Conservation (phyloP, 2,113 vertebrate species). For the Festucalex cinctus region DNA sequence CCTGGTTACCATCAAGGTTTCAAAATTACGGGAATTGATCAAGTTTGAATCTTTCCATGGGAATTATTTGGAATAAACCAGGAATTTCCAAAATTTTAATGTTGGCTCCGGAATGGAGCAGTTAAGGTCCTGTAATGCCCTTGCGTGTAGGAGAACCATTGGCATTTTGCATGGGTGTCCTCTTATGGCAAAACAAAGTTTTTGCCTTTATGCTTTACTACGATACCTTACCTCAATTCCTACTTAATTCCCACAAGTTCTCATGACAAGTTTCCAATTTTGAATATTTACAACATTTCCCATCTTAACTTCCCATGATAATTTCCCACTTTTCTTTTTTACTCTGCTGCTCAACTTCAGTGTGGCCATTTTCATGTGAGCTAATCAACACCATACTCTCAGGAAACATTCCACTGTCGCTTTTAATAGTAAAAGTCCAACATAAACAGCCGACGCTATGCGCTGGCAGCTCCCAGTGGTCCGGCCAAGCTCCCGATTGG, state of each 20-base stretch:
- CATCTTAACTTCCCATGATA: neutral
- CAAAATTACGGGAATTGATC: neutral
- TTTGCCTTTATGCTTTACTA: no score
- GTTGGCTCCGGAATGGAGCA: neutral
- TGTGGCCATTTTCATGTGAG: neutral
- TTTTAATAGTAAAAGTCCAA: conserved; percentile 50
- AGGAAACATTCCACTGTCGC: conserved; percentile 51
- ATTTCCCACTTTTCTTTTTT: neutral
- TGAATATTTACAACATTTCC: neutral
- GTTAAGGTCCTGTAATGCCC: no score
- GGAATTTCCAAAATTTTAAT: neutral
- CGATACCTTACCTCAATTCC: neutral
- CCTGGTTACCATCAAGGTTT: conserved; percentile 10
- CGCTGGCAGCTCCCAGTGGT: conserved; percentile 44
- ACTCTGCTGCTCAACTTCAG: neutral
- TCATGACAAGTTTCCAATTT: neutral
- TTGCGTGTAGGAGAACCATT: no score
- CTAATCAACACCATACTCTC: conserved; percentile 17
- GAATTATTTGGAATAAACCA: neutral
- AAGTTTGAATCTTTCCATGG: neutral
- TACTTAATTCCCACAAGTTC: neutral
- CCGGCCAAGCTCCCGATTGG: conserved; percentile 47
- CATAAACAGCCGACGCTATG: conserved; percentile 51
- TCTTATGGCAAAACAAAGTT: no score
- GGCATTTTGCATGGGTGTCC: no score